Percentiles rank a stretch among this genome's conserved stretches.
Conservation (phyloP, 2,888 invertebrate genomes). For the Tinea trinotella region DNA sequence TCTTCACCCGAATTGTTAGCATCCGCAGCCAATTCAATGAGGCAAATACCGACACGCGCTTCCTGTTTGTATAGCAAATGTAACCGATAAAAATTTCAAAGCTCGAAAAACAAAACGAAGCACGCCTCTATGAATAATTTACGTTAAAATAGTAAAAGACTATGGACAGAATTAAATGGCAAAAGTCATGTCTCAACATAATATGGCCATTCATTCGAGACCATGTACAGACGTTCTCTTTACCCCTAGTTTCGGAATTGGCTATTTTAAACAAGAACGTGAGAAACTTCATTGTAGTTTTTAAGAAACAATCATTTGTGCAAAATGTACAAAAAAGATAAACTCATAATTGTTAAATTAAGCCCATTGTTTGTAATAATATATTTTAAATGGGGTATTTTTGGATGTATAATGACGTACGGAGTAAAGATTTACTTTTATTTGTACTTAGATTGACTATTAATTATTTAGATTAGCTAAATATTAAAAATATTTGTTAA, state of each 20-base stretch:
- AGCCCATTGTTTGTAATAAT: not conserved
- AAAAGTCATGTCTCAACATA: not conserved
- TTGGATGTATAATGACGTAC: too few species aligned
- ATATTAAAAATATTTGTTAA: too few species aligned
- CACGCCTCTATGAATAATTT: not conserved
- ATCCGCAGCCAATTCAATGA: constrained; percentile 38
- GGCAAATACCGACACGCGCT: constrained; percentile 60
- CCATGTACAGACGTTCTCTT: not conserved
- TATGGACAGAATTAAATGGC: not conserved
- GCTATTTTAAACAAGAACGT: constrained; percentile 29
- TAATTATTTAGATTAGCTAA: too few species aligned
- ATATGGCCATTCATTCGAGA: not conserved
- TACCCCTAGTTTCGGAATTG: constrained; percentile 28
- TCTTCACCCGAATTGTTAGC: constrained; percentile 33
- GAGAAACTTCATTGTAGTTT: constrained; percentile 34
- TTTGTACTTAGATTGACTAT: too few species aligned
- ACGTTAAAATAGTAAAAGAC: not conserved
- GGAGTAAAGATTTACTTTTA: too few species aligned
- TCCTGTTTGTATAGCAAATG: constrained; percentile 42
- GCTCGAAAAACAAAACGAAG: not conserved
- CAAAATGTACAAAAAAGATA: constrained; percentile 32
- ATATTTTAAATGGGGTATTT: too few species aligned
- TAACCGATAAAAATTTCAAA: constrained; percentile 1
- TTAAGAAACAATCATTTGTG: constrained; percentile 43
- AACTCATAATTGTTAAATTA: not conserved